A percentile compares a stretch with the other conserved stretches of the same genome.
Conservation (phyloP, 30 jellyfish, hydroid and myxozoan genomes). For the Sanderia malayensis region DNA sequence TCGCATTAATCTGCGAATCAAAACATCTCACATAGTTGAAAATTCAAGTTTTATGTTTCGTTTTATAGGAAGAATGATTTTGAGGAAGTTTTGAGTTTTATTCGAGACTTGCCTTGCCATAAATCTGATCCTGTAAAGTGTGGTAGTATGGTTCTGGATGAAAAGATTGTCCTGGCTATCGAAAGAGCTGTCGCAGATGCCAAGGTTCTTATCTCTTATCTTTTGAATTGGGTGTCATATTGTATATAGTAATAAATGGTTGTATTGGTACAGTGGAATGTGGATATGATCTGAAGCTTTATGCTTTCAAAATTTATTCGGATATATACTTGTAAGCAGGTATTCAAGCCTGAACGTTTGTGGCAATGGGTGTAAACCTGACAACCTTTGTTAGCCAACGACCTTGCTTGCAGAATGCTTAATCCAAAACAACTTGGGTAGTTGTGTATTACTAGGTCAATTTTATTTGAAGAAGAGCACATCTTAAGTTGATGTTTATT, state of each 20-base stretch:
- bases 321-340: no score
- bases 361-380: background rate
- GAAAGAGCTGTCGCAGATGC: conserved; percentile 61
- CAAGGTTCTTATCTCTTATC: no score
- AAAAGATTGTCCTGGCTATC: conserved; percentile 58
- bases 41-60: background rate
- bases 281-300: no score
- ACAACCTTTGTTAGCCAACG: background rate
- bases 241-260: no score
- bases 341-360: background rate
- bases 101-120: conserved; percentile 54
- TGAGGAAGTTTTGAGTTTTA: conserved; percentile 49
- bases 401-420: conserved; percentile 13
- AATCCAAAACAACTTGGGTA: no score
- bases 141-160: conserved; percentile 74
- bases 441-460: no score
- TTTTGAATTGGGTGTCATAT: no score
- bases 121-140: conserved; percentile 68
- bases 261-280: no score
- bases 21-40: background rate
- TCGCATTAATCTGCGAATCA: background rate
- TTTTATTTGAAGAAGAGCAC: no score
- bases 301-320: no score
- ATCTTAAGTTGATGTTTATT: no score
- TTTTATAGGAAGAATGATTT: conserved; percentile 63